Percentiles rank a stretch among this genome's conserved stretches.
phyloP scores from a whole-genome alignment of 2,797 vertebrate genomes.

The Tauraco hartlaubi region DNA sequence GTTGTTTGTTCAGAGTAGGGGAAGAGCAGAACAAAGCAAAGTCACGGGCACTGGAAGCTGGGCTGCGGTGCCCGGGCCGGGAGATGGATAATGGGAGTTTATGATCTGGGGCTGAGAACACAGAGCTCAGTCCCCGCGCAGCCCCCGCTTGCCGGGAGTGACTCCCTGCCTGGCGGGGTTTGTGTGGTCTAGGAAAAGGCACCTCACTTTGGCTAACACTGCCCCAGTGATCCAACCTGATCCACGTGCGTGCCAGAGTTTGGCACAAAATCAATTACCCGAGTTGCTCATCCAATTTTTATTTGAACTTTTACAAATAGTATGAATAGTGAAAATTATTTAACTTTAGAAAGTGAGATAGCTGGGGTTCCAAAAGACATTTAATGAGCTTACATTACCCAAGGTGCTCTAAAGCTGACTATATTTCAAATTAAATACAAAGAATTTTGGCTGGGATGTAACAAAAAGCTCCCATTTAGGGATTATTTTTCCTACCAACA shows the following conservation, averaged over 20 bases:
- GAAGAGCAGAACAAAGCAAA: background rate
- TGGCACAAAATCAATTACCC: background rate
- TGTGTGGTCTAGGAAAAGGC: background rate
- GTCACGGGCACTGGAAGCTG: background rate
- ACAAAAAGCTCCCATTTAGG: background rate
- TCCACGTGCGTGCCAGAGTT: fast-evolving
- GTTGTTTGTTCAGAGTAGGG: background rate
- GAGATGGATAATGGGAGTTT: background rate
- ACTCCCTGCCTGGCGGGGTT: background rate
- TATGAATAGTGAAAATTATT: background rate
- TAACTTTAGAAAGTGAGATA: background rate
- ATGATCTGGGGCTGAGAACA: fast-evolving
- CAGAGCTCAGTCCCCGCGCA: background rate
- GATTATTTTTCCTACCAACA: background rate
- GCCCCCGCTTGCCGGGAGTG: fast-evolving
- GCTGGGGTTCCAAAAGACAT: background rate
- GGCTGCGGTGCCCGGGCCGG: background rate
- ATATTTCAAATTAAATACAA: background rate
- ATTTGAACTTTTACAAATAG: background rate
- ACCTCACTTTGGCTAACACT: fast-evolving
- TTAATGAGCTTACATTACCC: background rate
- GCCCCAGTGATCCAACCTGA: background rate
- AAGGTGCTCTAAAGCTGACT: background rate
- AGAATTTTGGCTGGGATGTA: background rate
- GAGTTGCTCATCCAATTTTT: background rate